Percentiles rank a stretch among this genome's conserved stretches.
These are phyloP conservation scores for Itoplectis maculator DNA, from an alignment of 2,888 invertebrate genomes.

Conservation along the genomic window DNA sequence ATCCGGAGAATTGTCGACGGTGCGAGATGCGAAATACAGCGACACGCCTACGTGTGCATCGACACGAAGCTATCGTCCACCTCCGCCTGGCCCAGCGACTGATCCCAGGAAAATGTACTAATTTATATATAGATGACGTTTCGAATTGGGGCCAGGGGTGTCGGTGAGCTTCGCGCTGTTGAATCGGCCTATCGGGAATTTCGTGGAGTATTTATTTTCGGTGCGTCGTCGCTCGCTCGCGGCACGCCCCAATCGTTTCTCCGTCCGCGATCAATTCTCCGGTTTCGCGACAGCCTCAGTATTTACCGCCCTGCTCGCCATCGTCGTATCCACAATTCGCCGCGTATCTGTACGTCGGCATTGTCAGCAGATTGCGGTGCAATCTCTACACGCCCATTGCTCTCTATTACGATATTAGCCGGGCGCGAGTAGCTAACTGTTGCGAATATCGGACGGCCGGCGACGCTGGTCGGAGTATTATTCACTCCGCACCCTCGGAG, in stretches of 20 bases:
- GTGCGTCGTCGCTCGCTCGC: slow-evolving; percentile 18
- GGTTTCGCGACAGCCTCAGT: not conserved
- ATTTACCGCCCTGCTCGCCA: slow-evolving; percentile 18
- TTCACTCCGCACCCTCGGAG: slow-evolving; percentile 1
- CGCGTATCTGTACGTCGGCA: slow-evolving; percentile 1
- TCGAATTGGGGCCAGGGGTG: not conserved
- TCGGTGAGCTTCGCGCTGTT: slow-evolving; percentile 22
- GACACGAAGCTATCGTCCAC: too few relatives aligned
- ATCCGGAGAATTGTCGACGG: too few relatives aligned
- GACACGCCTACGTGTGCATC: too few relatives aligned
- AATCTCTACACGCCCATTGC: slow-evolving; percentile 44
- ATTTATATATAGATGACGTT: slow-evolving; percentile 40
- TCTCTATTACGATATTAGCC: slow-evolving; percentile 24
- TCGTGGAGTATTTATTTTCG: slow-evolving; percentile 52
- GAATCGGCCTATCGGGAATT: slow-evolving; percentile 45
- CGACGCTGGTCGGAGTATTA: not conserved
- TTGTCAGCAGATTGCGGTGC: not conserved
- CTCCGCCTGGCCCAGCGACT: too few relatives aligned
- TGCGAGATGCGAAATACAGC: too few relatives aligned
- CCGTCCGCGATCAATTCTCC: not conserved
- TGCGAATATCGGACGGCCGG: slow-evolving; percentile 20
- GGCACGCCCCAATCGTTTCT: not conserved
- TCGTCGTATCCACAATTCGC: not conserved
- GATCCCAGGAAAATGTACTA: not conserved
- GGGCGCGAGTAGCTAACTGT: not conserved